Percentiles rank a stretch among this genome's conserved stretches.
Evolutionary conservation across 2,888 invertebrate species (phyloP).

Genomic region (Napeogenes inachia): DNA sequence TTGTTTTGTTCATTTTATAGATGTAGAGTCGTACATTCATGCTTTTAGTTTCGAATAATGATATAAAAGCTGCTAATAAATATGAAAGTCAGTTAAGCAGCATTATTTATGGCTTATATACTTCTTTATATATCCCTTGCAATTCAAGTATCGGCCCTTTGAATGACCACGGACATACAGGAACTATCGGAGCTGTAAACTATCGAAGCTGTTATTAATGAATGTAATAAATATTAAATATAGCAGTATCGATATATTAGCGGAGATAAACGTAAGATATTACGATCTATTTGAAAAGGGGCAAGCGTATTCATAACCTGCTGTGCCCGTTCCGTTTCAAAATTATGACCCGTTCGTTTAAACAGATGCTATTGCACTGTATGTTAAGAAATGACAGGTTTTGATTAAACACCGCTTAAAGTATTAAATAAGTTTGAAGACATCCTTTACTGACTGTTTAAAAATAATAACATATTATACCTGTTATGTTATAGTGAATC

Average conservation of each 20-base stretch:
- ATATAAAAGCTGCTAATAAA: too few species aligned
- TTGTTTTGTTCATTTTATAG: too few species aligned
- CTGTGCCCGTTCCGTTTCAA: conserved; percentile 17
- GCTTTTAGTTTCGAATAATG: too few species aligned
- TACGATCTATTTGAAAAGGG: conserved; percentile 24
- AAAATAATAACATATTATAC: too few species aligned
- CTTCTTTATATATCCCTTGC: neutral
- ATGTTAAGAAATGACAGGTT: conserved; percentile 21
- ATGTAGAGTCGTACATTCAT: too few species aligned
- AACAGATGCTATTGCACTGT: conserved; percentile 24
- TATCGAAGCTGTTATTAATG: conserved; percentile 4
- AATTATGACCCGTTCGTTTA: conserved; percentile 20
- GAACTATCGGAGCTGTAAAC: neutral
- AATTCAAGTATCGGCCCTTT: neutral
- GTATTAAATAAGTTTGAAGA: conserved; percentile 5
- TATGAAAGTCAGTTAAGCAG: too few species aligned
- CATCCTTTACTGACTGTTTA: neutral
- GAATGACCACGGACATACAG: conserved; percentile 1
- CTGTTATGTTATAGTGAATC: too few species aligned
- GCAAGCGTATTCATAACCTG: conserved; percentile 24
- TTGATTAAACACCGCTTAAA: conserved; percentile 18
- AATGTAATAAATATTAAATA: conserved; percentile 13
- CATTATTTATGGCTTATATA: neutral
- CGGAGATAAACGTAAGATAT: conserved; percentile 21
- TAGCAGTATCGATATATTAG: conserved; percentile 17